Base-by-base conservation (phyloP, 2,888 invertebrate genomes). In the Megamerina dolium region DNA sequence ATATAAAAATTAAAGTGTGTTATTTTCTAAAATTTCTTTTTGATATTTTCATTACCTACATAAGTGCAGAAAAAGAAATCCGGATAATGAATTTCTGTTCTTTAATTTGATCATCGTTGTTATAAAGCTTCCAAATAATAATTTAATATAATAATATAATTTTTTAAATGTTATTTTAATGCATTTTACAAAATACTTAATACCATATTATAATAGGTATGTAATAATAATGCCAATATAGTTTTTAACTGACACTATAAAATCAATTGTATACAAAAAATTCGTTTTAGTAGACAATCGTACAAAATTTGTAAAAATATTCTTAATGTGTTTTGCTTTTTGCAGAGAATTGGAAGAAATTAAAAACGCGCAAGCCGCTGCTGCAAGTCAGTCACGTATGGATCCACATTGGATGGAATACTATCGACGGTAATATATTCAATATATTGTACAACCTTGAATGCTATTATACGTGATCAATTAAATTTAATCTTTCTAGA, bases 401-500 rank as follows among this genome's bases (percentile, higher is more conserved):
- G 87, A 87, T 66, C 86, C 87, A 1, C 83, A 83, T 58, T 84
- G 93, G 92, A 72, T 94, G 57, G 94, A 95, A 66, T 82, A 94
- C 68, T 94, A 94, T 64, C 76, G 91, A 63, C 77, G 65, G 65
- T 67, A 49, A 37, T 23, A 23, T 31, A n/a, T 10, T 26, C 26
- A 26, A 12, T 26, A 10, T 10, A 26, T 26, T n/a, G n/a, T 3
- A 37, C 29, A 26, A 12, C 26, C 26, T 12, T 26, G 12, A 26
- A 26, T 26, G 26, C 3, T 26, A 12, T 26, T n/a, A n/a, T n/a
- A n/a, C n/a, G n/a, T n/a, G n/a, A n/a, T n/a, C n/a, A n/a, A n/a
- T n/a, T n/a, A n/a, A n/a, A n/a, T n/a, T n/a, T n/a, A n/a, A n/a
- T n/a, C n/a, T 36, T 39, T 50, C 27, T 58, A 79, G 80, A 37